Conservation (phyloP, 2,797 vertebrate species). For the Paguma larvata region DNA sequence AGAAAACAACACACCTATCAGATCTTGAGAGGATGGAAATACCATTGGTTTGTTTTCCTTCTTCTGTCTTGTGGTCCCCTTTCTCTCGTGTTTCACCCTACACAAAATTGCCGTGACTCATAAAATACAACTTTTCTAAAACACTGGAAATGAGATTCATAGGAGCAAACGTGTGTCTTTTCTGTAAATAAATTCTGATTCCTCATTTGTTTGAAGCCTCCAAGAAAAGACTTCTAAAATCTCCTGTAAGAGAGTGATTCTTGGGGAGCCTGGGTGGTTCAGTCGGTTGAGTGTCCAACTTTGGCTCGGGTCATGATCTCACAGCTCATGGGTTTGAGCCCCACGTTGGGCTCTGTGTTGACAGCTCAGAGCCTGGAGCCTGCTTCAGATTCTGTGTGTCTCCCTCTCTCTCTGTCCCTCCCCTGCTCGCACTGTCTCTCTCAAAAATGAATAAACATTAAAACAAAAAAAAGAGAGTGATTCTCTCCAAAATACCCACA, state of each 20-base stretch:
- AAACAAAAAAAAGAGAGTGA: background rate
- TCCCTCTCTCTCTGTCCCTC: too few species aligned
- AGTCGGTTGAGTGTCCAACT: too few species aligned
- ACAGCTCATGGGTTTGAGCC: too few species aligned
- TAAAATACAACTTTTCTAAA: slow-evolving; percentile 9
- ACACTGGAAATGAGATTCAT: background rate
- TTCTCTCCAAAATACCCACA: background rate
- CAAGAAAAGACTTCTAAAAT: background rate
- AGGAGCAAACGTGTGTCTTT: background rate
- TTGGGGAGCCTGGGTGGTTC: background rate
- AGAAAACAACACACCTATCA: background rate
- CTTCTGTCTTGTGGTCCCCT: background rate
- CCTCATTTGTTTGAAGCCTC: background rate
- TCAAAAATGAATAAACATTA: too few species aligned
- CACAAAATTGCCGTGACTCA: background rate
- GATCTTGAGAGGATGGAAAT: background rate
- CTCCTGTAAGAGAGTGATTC: background rate
- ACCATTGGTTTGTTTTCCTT: background rate
- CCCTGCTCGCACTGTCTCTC: too few species aligned
- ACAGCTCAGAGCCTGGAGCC: too few species aligned
- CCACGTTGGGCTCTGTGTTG: too few species aligned
- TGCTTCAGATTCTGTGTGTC: too few species aligned
- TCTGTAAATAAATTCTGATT: background rate
- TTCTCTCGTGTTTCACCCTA: background rate
- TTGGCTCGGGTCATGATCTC: too few species aligned